Conservation (phyloP, 1,140 invertebrate species). For the Nephotettix cincticeps region DNA sequence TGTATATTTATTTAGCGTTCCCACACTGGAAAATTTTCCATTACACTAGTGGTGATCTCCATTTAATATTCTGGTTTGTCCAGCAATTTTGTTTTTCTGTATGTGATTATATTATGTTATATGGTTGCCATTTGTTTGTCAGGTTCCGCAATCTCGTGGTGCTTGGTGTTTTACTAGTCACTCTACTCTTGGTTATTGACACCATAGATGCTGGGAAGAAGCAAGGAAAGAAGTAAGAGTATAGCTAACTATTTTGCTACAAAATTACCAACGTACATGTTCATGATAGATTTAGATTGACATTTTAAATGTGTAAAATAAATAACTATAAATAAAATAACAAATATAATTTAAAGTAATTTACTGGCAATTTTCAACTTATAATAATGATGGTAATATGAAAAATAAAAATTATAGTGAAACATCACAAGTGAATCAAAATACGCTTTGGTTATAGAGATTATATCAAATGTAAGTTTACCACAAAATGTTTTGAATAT, state of each 20-base stretch:
- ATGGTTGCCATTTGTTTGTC: too few species aligned
- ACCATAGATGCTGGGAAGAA: slow-evolving; percentile 6
- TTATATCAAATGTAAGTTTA: too few species aligned
- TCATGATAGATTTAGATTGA: not conserved
- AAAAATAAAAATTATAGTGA: not conserved
- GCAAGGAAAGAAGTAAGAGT: not conserved
- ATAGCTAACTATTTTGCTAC: not conserved
- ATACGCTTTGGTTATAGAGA: too few species aligned
- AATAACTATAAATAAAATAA: not conserved
- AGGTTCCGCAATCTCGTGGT: not conserved
- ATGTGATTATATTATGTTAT: too few species aligned
- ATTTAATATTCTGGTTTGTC: too few species aligned
- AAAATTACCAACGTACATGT: not conserved
- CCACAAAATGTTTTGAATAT: too few species aligned
- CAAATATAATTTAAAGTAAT: not conserved
- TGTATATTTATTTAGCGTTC: too few species aligned
- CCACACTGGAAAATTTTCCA: too few species aligned
- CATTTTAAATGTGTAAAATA: not conserved
- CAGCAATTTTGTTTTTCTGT: too few species aligned
- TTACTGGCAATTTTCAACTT: not conserved
- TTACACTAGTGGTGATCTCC: too few species aligned
- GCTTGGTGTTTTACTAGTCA: not conserved
- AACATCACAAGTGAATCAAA: too few species aligned
- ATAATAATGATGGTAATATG: not conserved
- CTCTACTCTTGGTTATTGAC: slow-evolving; percentile 2